phyloP scores from a whole-genome alignment of 1,140 invertebrate genomes.

The Battus philenor region DNA sequence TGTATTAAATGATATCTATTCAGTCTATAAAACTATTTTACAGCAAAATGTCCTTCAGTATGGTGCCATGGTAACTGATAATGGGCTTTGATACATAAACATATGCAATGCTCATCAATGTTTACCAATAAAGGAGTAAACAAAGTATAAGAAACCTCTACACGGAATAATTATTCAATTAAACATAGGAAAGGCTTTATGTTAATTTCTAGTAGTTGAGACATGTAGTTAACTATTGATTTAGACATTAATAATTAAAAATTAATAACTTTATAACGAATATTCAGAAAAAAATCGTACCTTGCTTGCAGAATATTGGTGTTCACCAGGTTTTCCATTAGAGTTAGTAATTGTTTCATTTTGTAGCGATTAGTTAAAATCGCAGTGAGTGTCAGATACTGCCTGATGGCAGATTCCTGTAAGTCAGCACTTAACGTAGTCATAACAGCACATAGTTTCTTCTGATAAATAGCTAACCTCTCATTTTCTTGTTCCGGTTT shows the following conservation, averaged over 20 bases:
- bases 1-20: no score
- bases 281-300: conserved; percentile 49
- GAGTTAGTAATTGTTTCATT: conserved; percentile 82
- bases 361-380: conserved; percentile 82
- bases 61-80: no score
- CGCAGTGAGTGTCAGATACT: conserved; percentile 83
- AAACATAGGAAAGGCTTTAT: no score
- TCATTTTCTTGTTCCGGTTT: conserved; percentile 81
- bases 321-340: conserved; percentile 85
- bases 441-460: conserved; percentile 76
- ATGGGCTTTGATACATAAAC: no score
- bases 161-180: no score
- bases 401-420: conserved; percentile 82
- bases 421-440: conserved; percentile 78
- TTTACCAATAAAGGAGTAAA: no score
- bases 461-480: conserved; percentile 80
- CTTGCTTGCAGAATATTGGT: conserved; percentile 80
- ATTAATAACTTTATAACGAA: conserved; percentile 6
- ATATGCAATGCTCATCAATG: no score
- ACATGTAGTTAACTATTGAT: no score
- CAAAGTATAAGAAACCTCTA: no score
- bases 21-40: no score
- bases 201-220: no score
- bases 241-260: background rate
- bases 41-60: no score